Conservation (phyloP, 2,888 invertebrate species). For the Strigamia maritima region DNA sequence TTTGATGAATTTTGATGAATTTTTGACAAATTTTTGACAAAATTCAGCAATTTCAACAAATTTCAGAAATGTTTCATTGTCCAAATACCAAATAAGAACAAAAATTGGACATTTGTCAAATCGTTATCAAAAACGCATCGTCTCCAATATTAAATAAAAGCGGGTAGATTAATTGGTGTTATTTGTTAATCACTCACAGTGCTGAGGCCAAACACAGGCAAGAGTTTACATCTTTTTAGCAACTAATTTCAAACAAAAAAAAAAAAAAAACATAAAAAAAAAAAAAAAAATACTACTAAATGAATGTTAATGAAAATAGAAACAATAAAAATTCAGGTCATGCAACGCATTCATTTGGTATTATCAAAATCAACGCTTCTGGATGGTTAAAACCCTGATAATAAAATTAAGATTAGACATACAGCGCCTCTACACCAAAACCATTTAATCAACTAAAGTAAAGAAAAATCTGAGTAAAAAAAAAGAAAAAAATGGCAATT, state of each 20-base stretch:
- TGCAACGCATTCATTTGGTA: neutral
- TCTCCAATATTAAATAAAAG: neutral
- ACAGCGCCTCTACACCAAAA: neutral
- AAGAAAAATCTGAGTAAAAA: neutral
- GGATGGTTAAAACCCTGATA: neutral
- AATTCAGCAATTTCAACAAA: no score
- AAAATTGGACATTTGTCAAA: no score
- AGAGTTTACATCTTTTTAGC: constrained; percentile 42
- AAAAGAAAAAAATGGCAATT: neutral
- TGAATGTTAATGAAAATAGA: neutral
- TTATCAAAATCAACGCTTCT: neutral
- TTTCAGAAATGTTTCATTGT: no score
- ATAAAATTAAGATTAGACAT: neutral
- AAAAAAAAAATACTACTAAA: neutral
- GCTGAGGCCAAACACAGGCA: constrained; percentile 43
- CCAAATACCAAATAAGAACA: no score
- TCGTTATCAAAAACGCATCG: no score
- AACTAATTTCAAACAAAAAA: constrained; percentile 40
- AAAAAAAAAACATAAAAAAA: constrained; percentile 16
- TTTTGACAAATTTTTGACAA: no score
- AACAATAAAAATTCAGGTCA: neutral
- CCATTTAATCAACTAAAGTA: neutral
- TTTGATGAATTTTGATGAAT: no score
- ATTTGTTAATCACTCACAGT: constrained; percentile 44
- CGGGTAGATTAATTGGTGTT: neutral